Percentiles rank a stretch among this genome's conserved stretches.
phyloP scores from a whole-genome alignment of 1,140 invertebrate genomes.

The Drosophila parabipectinata region DNA sequence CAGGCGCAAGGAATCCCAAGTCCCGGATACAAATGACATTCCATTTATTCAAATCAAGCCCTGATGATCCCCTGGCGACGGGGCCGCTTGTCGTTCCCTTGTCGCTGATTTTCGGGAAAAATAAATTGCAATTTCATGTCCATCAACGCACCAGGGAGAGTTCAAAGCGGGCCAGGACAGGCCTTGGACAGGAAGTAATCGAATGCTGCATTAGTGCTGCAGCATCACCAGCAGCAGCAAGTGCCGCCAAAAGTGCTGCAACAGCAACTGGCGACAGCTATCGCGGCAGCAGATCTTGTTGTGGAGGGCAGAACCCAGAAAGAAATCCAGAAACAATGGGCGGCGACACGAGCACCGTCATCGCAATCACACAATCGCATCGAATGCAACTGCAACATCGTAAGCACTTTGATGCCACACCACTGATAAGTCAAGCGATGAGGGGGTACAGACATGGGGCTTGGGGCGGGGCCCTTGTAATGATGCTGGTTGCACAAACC shows the following conservation, averaged over 20 bases:
- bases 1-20: slow-evolving; percentile 60
- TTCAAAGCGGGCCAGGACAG: background rate
- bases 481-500: slow-evolving; percentile 57
- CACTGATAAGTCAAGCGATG: slow-evolving; percentile 54
- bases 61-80: slow-evolving; percentile 18
- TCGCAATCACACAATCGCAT: slow-evolving; percentile 39
- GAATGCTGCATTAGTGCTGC: slow-evolving; percentile 12
- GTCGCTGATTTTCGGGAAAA: slow-evolving; percentile 65
- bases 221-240: background rate
- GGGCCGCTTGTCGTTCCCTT: slow-evolving; percentile 7
- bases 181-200: slow-evolving; percentile 15
- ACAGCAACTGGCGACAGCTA: slow-evolving; percentile 44
- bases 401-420: slow-evolving; percentile 44
- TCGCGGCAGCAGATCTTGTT: slow-evolving; percentile 50
- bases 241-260: slow-evolving; percentile 1
- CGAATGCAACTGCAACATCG: slow-evolving; percentile 40
- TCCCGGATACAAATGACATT: slow-evolving; percentile 78
- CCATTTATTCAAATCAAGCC: slow-evolving; percentile 82
- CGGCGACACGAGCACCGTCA: slow-evolving; percentile 55
- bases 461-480: slow-evolving; percentile 27
- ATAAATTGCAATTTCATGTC: slow-evolving; percentile 82
- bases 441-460: slow-evolving; percentile 29
- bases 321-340: slow-evolving; percentile 62
- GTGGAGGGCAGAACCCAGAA: slow-evolving; percentile 21
- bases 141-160: slow-evolving; percentile 56